Base-by-base conservation (phyloP, 2,113 vertebrate genomes). In the Hylia prasina region DNA sequence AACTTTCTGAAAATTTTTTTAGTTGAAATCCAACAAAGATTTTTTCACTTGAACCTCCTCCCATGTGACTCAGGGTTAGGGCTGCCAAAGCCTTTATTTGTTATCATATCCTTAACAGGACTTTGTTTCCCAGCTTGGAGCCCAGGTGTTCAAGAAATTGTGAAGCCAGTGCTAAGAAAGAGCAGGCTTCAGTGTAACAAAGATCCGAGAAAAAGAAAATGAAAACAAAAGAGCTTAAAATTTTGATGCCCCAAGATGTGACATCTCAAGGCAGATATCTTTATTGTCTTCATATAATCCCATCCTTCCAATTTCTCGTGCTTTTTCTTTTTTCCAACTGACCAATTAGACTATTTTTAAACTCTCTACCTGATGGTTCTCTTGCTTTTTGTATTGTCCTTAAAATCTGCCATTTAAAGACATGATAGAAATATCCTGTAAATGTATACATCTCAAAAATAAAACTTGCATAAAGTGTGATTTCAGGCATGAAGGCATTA, bases 1-100 rank as follows among this genome's bases (percentile, higher is more conserved):
- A 88, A 15, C 9, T 39, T 82, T 44, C 25, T 44, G 31, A 65
- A 94, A 85, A 42, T 14, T 1, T 17, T 35, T 82, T 17, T n/a
- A 28, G 6, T 42, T 82, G 24, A 90, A 85, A 60, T 19, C 33
- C 33, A 88, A 5, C 3, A 22, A 54, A 68, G 5, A n/a, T 16
- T 6, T 42, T 57, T 71, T 78, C 15, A 37, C 16, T 50, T 82
- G 22, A 64, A 56, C 5, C 28, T 40, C 25, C 8, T 64, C 14
- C 28, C 14, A 21, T 2, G 0, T 39, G 31, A 66, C 39, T 71
- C 13, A 39, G 13, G 3, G 8, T 6, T 7, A 35, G 23, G 3
- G 30, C 27, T 35, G 30, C 9, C 45, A 78, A 92, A 44, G 18
- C 27, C 30, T 50, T 87, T 63, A 30, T 53, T 68, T 66, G 17